These are phyloP conservation scores for Bucorvus abyssinicus DNA, from an alignment of 2,797 vertebrate species.

Conservation along the genomic window DNA sequence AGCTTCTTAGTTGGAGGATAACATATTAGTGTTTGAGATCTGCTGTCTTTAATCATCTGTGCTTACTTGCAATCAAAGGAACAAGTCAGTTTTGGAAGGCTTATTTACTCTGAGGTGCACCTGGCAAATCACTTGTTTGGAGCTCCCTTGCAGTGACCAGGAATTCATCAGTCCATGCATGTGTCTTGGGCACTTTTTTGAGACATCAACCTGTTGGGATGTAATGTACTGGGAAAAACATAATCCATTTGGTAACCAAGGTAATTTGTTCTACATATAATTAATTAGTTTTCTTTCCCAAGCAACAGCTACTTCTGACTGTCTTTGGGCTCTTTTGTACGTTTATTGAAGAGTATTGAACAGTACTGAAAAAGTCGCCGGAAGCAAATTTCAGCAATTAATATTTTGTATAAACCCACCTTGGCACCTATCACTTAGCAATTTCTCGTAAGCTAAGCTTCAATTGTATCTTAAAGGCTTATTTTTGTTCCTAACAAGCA, in stretches of 20 bases:
- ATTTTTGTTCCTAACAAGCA: background rate
- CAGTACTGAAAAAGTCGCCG: background rate
- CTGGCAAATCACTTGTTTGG: slow-evolving; percentile 11
- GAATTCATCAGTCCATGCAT: background rate
- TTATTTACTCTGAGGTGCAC: slow-evolving; percentile 15
- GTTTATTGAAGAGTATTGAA: background rate
- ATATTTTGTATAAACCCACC: background rate
- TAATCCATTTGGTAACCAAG: background rate
- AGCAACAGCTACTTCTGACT: background rate
- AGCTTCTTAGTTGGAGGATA: background rate
- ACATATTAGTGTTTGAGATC: background rate
- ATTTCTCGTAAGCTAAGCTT: background rate
- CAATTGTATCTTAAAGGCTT: background rate
- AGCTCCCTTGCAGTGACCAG: background rate
- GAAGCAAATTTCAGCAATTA: background rate
- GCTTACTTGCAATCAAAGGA: background rate
- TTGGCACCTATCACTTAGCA: background rate
- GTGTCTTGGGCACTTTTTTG: background rate
- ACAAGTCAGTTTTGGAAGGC: background rate
- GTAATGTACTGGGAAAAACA: background rate
- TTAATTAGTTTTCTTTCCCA: background rate
- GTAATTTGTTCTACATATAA: background rate
- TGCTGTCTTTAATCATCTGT: slow-evolving; percentile 11
- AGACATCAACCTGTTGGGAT: background rate
- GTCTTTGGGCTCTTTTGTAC: background rate